Evolutionary conservation across 2,888 invertebrate species (phyloP).

Genomic region (Phragmatobia fuliginosa): DNA sequence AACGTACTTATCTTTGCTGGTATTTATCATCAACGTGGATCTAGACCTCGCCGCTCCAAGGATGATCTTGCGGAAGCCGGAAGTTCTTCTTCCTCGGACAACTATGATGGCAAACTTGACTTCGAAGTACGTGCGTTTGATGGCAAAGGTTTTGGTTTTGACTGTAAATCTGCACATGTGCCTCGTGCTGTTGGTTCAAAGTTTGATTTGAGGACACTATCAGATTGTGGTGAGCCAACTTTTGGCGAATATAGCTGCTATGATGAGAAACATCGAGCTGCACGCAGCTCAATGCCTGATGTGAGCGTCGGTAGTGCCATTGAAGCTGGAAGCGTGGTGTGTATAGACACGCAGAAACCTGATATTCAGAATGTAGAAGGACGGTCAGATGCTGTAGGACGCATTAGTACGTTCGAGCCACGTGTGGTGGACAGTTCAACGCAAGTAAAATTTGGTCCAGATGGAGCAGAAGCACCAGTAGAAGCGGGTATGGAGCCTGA

Average conservation of each 20-base stretch:
- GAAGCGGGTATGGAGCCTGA: slow-evolving; percentile 78
- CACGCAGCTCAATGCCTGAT: slow-evolving; percentile 87
- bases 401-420: slow-evolving; percentile 83
- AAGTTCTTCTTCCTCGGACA: slow-evolving; percentile 89
- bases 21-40: slow-evolving; percentile 94
- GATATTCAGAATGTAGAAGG: slow-evolving; percentile 83
- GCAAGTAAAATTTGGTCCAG: slow-evolving; percentile 82
- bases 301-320: slow-evolving; percentile 88
- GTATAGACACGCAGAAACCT: slow-evolving; percentile 83
- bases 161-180: slow-evolving; percentile 86
- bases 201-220: slow-evolving; percentile 82
- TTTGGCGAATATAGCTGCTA: slow-evolving; percentile 90
- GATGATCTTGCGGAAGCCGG: slow-evolving; percentile 92
- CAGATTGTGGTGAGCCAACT: slow-evolving; percentile 84
- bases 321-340: slow-evolving; percentile 85
- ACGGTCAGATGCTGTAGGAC: slow-evolving; percentile 71
- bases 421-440: slow-evolving; percentile 84
- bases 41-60: slow-evolving; percentile 90
- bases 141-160: slow-evolving; percentile 85
- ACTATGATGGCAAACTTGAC: slow-evolving; percentile 87
- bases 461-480: slow-evolving; percentile 78
- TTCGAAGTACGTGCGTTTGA: slow-evolving; percentile 85
- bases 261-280: slow-evolving; percentile 87
- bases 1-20: slow-evolving; percentile 96
- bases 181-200: slow-evolving; percentile 80